These are phyloP conservation scores for Cyprinodon diabolis DNA, from an alignment of 2,797 vertebrate genomes.

Conservation along the genomic window DNA sequence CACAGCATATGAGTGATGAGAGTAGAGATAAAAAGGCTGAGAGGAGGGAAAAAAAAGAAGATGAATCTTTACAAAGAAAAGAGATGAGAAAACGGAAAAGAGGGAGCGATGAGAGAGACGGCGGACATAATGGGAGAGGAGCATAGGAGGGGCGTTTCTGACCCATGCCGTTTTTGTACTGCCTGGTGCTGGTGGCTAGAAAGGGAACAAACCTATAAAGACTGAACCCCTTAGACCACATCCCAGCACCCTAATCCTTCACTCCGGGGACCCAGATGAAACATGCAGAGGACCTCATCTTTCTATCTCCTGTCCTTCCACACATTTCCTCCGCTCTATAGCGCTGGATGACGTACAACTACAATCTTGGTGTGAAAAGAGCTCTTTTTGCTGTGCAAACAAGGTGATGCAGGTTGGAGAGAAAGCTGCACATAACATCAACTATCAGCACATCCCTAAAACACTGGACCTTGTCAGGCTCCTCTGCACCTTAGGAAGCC, in stretches of 20 bases:
- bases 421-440: slow-evolving; percentile 51
- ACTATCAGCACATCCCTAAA: slow-evolving; percentile 61
- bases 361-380: slow-evolving; percentile 59
- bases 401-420: slow-evolving; percentile 50
- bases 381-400: slow-evolving; percentile 63
- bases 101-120: slow-evolving; percentile 56
- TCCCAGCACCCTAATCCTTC: slow-evolving; percentile 67
- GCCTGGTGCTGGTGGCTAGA: slow-evolving; percentile 65
- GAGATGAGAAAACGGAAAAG: slow-evolving; percentile 61
- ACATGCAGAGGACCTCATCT: slow-evolving; percentile 67
- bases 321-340: slow-evolving; percentile 35
- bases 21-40: slow-evolving; percentile 66
- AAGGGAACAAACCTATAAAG: slow-evolving; percentile 74
- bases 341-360: slow-evolving; percentile 55
- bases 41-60: slow-evolving; percentile 42
- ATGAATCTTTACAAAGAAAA: slow-evolving; percentile 62
- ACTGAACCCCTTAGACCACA: slow-evolving; percentile 59
- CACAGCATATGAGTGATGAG: slow-evolving; percentile 65
- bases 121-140: slow-evolving; percentile 51
- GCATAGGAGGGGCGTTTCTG: slow-evolving; percentile 58
- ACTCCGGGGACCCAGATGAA: slow-evolving; percentile 72
- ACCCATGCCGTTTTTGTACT: slow-evolving; percentile 66
- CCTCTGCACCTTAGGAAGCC: slow-evolving; percentile 64
- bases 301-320: slow-evolving; percentile 59
- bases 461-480: slow-evolving; percentile 74